A percentile compares a stretch with the other conserved stretches of the same genome.
These are phyloP conservation scores for Rhinolophus sinicus DNA, from an alignment of 2,113 vertebrate species.

Conservation along the genomic window DNA sequence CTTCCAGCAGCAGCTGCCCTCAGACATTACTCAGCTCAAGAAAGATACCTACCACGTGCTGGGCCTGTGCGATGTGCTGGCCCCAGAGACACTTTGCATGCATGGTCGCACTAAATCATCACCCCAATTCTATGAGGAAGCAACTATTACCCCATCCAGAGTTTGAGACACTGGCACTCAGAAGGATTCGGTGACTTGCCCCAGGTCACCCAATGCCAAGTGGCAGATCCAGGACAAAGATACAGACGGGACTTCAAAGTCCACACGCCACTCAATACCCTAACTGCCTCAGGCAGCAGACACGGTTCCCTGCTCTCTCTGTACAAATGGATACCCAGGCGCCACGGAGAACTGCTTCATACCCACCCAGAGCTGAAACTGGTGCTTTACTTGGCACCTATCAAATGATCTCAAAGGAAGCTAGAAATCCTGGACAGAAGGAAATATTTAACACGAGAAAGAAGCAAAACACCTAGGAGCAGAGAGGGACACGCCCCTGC, in stretches of 20 bases:
- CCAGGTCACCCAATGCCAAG: not conserved
- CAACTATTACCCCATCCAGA: not conserved
- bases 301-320: not conserved
- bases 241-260: not conserved
- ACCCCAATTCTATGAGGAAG: not conserved
- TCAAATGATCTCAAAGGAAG: not conserved
- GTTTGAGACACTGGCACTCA: not conserved
- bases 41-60: not conserved
- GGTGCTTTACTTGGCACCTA: not conserved
- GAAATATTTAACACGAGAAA: not conserved
- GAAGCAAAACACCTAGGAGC: not conserved
- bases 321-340: not conserved
- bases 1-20: not conserved
- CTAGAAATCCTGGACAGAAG: not conserved
- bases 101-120: fast-evolving
- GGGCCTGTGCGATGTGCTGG: fast-evolving
- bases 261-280: not conserved
- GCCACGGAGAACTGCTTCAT: not conserved
- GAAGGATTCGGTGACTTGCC: not conserved
- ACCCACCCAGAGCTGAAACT: not conserved
- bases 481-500: not conserved
- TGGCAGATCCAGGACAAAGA: not conserved
- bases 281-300: not conserved
- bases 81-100: not conserved
- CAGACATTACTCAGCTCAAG: not conserved